These are phyloP conservation scores for Enteromius trimaculatus DNA, from an alignment of 2,797 vertebrate species.

Conservation along the genomic window DNA sequence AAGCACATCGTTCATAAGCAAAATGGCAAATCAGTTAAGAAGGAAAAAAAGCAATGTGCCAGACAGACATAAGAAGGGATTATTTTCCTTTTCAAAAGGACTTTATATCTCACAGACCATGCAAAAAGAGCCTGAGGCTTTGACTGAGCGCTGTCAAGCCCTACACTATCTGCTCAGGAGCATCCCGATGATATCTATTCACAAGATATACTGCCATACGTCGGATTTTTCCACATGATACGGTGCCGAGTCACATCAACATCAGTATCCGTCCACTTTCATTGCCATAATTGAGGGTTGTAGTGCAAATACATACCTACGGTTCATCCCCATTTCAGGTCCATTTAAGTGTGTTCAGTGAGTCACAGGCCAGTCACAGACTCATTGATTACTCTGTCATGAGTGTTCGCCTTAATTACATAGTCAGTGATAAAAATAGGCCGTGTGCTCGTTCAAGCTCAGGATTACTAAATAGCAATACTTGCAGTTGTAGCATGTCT, in stretches of 20 bases:
- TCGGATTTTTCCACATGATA: not conserved
- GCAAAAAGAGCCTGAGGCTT: not conserved
- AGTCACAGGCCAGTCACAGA: constrained; percentile 26
- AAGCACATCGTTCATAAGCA: not conserved
- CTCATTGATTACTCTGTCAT: constrained; percentile 38
- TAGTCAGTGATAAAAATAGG: constrained; percentile 31
- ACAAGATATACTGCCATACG: not conserved
- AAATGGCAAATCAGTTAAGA: constrained; percentile 16
- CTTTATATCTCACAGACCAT: constrained; percentile 26
- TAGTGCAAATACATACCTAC: constrained; percentile 12
- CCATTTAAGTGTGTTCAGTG: constrained; percentile 29
- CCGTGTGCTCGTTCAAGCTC: not conserved
- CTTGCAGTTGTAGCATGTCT: not conserved
- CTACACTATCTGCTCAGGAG: constrained; percentile 23
- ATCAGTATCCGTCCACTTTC: constrained; percentile 8
- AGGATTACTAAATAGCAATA: constrained; percentile 18
- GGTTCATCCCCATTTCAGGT: constrained; percentile 7
- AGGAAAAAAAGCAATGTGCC: not conserved
- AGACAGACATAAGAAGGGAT: constrained; percentile 10
- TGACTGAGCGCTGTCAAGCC: constrained; percentile 16
- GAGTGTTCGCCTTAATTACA: constrained; percentile 36
- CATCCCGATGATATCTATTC: constrained; percentile 22
- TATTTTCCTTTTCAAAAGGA: constrained; percentile 26
- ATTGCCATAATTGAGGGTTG: constrained; percentile 25
- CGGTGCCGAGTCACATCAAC: constrained; percentile 2